A percentile compares a stretch with the other conserved stretches of the same genome.
Conservation (phyloP, 2,113 vertebrate genomes). For the Smithornis capensis region DNA sequence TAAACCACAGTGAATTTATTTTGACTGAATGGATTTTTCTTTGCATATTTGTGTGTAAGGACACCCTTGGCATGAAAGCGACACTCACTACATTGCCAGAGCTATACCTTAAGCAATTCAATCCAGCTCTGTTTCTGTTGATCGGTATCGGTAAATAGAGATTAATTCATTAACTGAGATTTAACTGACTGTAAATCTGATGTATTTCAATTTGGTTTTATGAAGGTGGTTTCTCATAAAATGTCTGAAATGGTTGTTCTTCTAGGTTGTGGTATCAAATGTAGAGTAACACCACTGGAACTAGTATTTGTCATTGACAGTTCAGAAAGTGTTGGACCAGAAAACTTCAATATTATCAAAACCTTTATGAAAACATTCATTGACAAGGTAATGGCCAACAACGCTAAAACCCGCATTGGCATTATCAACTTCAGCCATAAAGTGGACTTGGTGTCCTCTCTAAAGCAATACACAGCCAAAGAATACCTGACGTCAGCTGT, state of each 20-base stretch:
- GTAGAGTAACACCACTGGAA: constrained; percentile 80
- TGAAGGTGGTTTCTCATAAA: neutral
- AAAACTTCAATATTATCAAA: constrained; percentile 85
- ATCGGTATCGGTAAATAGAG: neutral
- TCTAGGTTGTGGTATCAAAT: constrained; percentile 83
- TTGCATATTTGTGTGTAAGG: neutral
- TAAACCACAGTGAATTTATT: neutral
- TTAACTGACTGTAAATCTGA: neutral
- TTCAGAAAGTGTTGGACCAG: constrained; percentile 86
- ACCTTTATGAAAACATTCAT: constrained; percentile 81
- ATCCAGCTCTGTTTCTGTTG: neutral
- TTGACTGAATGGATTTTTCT: neutral
- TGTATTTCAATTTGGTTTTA: neutral
- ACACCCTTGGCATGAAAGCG: neutral
- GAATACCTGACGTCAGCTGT: constrained; percentile 73
- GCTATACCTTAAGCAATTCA: neutral
- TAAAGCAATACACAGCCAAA: constrained; percentile 72
- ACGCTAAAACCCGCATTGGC: constrained; percentile 68
- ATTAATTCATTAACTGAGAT: neutral
- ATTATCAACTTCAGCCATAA: constrained; percentile 86
- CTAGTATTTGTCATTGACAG: constrained; percentile 89
- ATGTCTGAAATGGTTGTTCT: neutral
- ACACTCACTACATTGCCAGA: neutral
- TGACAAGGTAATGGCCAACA: constrained; percentile 69
- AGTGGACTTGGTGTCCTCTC: constrained; percentile 71